A percentile compares a stretch with the other conserved stretches of the same genome.
Evolutionary conservation across 1,140 invertebrate genomes (phyloP).

Genomic region (Nautilus pompilius): DNA sequence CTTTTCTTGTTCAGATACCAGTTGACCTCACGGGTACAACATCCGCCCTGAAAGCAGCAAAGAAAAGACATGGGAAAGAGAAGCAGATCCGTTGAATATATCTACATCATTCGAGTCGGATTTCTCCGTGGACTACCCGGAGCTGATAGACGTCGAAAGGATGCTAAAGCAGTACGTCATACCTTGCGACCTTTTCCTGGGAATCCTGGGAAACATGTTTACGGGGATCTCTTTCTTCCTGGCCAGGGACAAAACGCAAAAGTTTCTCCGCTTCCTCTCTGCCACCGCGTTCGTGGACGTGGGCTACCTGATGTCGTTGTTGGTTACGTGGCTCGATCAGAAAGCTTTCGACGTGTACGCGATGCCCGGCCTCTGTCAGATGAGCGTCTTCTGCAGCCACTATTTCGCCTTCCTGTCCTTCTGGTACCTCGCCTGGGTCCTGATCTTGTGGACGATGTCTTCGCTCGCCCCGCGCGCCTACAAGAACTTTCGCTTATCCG

Average conservation of each 20-base stretch:
- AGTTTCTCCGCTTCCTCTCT: constrained; percentile 29
- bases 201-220: neutral
- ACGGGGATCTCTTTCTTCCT: neutral
- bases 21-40: no score
- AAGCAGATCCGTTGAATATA: no score
- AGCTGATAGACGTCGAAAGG: neutral
- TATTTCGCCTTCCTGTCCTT: constrained; percentile 35
- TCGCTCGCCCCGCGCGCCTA: constrained; percentile 16
- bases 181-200: neutral
- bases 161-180: neutral
- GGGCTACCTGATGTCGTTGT: constrained; percentile 27
- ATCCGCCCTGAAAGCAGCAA: no score
- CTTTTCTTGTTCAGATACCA: no score
- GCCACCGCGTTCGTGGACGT: constrained; percentile 23
- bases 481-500: constrained; percentile 10
- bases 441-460: constrained; percentile 17
- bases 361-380: constrained; percentile 33
- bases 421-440: constrained; percentile 25
- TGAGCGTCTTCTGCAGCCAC: constrained; percentile 32
- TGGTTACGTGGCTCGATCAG: constrained; percentile 30
- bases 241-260: constrained; percentile 1
- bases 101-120: no score
- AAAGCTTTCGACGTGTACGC: constrained; percentile 28
- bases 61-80: no score
- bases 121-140: no score